Evolutionary conservation across 2,113 vertebrate genomes (phyloP).

Genomic region (Catharus fuscescens): DNA sequence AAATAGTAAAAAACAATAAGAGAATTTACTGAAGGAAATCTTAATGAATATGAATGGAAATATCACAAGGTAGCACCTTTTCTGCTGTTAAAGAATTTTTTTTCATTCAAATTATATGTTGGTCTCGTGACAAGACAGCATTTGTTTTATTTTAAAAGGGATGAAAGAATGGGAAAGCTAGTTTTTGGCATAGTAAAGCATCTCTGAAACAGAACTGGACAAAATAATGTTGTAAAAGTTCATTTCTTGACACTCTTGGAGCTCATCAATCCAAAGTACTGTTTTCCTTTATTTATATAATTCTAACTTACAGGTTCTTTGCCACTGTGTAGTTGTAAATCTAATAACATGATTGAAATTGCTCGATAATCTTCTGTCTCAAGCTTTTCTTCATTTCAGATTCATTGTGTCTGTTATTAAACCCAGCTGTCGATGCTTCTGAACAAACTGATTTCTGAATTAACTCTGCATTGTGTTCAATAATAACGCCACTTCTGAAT

Average conservation of each 20-base stretch:
- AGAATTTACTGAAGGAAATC: background rate
- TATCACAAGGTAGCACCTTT: background rate
- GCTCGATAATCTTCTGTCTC: slow-evolving; percentile 71
- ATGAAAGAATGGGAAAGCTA: background rate
- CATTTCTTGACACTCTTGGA: background rate
- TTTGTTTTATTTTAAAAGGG: background rate
- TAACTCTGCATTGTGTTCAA: slow-evolving; percentile 77
- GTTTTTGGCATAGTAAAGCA: background rate
- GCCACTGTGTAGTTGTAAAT: slow-evolving; percentile 50
- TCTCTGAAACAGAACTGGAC: background rate
- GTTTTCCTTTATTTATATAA: slow-evolving; percentile 54
- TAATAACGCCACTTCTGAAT: slow-evolving; percentile 78
- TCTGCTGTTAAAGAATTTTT: background rate
- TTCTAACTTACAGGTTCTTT: slow-evolving; percentile 14
- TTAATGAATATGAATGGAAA: background rate
- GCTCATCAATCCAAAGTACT: slow-evolving; percentile 22
- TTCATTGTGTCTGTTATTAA: slow-evolving; percentile 79
- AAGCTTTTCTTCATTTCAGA: slow-evolving; percentile 76
- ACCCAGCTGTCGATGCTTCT: slow-evolving; percentile 82
- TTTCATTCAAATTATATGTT: background rate
- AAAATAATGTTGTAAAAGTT: background rate
- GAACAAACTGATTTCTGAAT: slow-evolving; percentile 80
- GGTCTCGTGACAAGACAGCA: background rate
- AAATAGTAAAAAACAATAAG: background rate
- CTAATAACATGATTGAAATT: slow-evolving; percentile 78